Percentiles rank a stretch among this genome's conserved stretches.
phyloP scores from a whole-genome alignment of 2,113 vertebrate genomes.

The Sterrhoptilus dennistouni region DNA sequence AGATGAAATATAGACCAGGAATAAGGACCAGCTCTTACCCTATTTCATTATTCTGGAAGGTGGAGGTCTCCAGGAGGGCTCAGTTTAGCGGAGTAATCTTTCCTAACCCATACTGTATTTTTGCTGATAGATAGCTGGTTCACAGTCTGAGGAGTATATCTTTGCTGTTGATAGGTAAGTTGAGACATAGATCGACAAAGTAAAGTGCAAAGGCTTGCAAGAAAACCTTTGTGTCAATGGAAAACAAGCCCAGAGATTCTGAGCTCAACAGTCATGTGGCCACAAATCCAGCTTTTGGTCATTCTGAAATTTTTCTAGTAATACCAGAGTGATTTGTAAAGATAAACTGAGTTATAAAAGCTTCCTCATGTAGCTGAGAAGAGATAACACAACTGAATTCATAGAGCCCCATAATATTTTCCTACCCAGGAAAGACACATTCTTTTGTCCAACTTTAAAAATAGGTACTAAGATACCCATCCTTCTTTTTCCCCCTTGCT shows the following conservation, averaged over 20 bases:
- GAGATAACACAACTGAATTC: neutral
- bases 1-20: neutral
- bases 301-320: neutral
- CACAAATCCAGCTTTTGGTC: neutral
- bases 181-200: neutral
- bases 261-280: neutral
- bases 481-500: neutral
- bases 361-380: neutral
- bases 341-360: neutral
- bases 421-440: neutral
- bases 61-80: neutral
- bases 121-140: neutral
- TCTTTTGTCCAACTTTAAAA: constrained; percentile 44
- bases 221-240: neutral
- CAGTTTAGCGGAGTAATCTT: neutral
- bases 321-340: neutral
- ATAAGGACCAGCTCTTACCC: neutral
- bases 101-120: neutral
- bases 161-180: neutral
- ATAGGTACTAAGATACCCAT: constrained; percentile 7
- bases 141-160: neutral
- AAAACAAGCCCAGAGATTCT: neutral
- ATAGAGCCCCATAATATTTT: constrained; percentile 4
- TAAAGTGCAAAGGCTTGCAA: neutral
- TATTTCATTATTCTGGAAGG: neutral